A percentile compares a stretch with the other conserved stretches of the same genome.
Evolutionary conservation across 2,113 vertebrate genomes (phyloP).

Genomic region (Phasianus colchicus): DNA sequence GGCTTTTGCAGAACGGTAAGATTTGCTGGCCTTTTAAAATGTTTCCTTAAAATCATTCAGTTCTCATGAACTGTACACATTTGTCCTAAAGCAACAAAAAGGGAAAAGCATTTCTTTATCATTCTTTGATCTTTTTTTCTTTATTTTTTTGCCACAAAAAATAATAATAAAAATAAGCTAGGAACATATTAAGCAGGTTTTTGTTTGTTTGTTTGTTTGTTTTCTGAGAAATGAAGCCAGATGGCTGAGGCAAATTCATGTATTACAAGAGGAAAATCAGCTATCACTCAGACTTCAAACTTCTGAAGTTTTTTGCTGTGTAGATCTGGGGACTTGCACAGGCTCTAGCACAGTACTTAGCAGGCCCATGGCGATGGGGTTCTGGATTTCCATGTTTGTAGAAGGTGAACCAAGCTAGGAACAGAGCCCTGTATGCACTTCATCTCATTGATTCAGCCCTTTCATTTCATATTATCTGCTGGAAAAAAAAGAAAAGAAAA

Average conservation of each 20-base stretch:
- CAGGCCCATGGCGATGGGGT: neutral
- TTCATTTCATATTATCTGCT: neutral
- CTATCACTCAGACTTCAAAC: neutral
- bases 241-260: neutral
- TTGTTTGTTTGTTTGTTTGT: neutral
- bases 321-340: neutral
- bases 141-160: too few relatives aligned
- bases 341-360: accelerated
- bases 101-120: neutral
- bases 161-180: neutral
- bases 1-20: neutral
- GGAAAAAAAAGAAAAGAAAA: too few relatives aligned
- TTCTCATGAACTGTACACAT: neutral
- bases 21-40: neutral
- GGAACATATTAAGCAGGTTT: neutral
- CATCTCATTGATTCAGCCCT: neutral
- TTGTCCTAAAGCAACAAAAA: slow-evolving; percentile 8
- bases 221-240: neutral
- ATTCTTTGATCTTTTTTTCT: neutral
- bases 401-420: neutral
- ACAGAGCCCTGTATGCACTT: accelerated
- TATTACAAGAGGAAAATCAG: neutral
- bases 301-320: neutral
- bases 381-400: accelerated
- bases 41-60: slow-evolving; percentile 23